A percentile compares a stretch with the other conserved stretches of the same genome.
Conservation (phyloP, 2,888 invertebrate genomes). For the Synergus gifuensis region DNA sequence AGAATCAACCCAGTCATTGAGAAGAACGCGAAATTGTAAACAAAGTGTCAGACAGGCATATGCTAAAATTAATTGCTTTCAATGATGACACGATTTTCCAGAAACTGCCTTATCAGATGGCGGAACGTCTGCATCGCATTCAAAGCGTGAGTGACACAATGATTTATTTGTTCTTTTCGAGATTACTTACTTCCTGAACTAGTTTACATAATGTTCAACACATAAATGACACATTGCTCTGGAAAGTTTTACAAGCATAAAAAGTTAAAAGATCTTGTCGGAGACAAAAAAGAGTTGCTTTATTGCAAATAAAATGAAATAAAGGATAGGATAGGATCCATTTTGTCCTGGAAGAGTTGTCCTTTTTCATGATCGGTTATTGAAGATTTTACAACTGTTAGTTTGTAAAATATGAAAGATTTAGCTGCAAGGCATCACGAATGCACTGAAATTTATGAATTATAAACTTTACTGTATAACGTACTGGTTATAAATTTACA, state of each 20-base stretch:
- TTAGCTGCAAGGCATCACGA: too few species aligned
- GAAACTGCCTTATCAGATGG: conserved; percentile 26
- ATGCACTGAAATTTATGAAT: neutral
- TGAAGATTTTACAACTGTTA: too few species aligned
- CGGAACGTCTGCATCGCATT: neutral
- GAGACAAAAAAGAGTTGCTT: neutral
- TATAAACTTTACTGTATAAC: neutral
- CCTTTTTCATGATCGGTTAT: too few species aligned
- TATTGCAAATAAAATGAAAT: neutral
- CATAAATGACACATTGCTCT: conserved; percentile 40
- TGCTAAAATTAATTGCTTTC: conserved; percentile 55
- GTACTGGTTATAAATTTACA: neutral
- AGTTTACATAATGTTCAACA: conserved; percentile 41
- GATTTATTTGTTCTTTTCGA: conserved; percentile 19
- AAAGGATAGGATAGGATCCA: too few species aligned
- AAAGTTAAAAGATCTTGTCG: neutral
- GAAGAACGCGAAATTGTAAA: conserved; percentile 55
- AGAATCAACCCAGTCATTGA: conserved; percentile 53
- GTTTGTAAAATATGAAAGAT: too few species aligned
- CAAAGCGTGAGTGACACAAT: neutral
- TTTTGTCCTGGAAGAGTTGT: too few species aligned
- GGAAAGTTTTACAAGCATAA: neutral
- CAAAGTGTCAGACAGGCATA: conserved; percentile 51
- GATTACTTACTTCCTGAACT: conserved; percentile 39
- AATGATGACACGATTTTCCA: conserved; percentile 36